These are phyloP conservation scores for Cataglyphis cursor DNA, from an alignment of 2,888 invertebrate genomes.

Conservation along the genomic window DNA sequence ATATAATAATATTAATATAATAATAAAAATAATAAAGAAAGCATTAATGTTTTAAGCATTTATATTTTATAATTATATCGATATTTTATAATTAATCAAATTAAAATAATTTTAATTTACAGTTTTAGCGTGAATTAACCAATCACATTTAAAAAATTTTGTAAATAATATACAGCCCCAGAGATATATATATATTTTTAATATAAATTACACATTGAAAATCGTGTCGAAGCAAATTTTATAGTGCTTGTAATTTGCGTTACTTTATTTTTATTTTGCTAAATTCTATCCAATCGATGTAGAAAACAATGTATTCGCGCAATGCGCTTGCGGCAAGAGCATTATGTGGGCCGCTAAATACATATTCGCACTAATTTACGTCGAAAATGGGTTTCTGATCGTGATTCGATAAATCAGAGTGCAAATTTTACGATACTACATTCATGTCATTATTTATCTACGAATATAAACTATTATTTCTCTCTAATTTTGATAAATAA, in stretches of 20 bases:
- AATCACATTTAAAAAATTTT: not conserved
- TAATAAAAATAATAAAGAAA: not conserved
- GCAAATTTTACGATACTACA: constrained; percentile 41
- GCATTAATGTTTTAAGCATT: not conserved
- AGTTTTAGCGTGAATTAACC: not conserved
- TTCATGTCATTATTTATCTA: constrained; percentile 30
- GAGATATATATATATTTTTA: not conserved
- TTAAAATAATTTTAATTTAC: not conserved
- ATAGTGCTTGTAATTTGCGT: not conserved
- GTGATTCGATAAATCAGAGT: constrained; percentile 52
- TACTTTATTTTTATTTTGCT: constrained; percentile 30
- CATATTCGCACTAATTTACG: constrained; percentile 16
- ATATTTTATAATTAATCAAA: not conserved
- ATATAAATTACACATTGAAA: constrained; percentile 10
- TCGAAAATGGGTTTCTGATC: constrained; percentile 15
- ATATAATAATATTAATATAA: not conserved
- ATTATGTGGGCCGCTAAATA: constrained; percentile 11
- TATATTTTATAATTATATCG: not conserved
- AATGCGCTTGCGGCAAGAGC: constrained; percentile 15
- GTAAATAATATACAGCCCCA: not conserved
- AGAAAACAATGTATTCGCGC: constrained; percentile 8
- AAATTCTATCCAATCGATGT: constrained; percentile 10
- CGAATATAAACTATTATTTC: not conserved
- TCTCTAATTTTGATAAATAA: not conserved
- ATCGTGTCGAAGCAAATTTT: not conserved